Base-by-base conservation (phyloP, 53 echinoderm and acorn worm species). In the Apostichopus leukothele region DNA sequence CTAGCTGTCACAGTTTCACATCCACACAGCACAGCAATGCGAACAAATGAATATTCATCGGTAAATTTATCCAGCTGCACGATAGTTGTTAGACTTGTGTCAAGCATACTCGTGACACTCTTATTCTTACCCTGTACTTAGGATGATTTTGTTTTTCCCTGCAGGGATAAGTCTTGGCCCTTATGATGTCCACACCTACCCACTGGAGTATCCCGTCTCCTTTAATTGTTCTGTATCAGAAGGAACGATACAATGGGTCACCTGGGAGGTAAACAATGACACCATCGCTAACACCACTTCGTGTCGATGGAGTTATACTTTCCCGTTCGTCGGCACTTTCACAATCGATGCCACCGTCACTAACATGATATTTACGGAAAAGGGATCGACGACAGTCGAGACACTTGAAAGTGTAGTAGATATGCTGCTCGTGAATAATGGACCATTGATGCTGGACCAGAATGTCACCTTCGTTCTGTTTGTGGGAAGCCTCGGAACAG, bases 371-470 rank as follows among this genome's bases (percentile, higher is more conserved):
- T 93, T 94, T n/a, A 57, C 21, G 21, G 81, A 79, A n/a, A 71
- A 5, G 23, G 88, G 84, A 9, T 51, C 9, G 4, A 16, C 60
- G 66, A 76, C 53, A 16, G 52, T 97, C 0, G 75, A 59, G 19
- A 66, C 93, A 7, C n/a, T 93, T 5, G 80, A 92, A 75, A 87
- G 93, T 53, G 87, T 97, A 9, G 92, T 90, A 1, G 90, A 80
- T 60, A 55, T 95, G 18, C 93, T 91, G 63, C 89, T 97, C 67
- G 88, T 95, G 60, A 95, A 94, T 50, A 84, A 95, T 79, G 94
- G 97, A 68, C 97, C 97, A 0, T 89, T 88, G 16, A 81, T 75
- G 25, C 27, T 89, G 50, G 81, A 67, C 0, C 74, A 94, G 50
- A 63, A 79, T 5, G 83, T 95, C 4, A 92, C 91, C 19, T 93